phyloP scores from a whole-genome alignment of 1,140 invertebrate genomes.

The Achatina immaculata region DNA sequence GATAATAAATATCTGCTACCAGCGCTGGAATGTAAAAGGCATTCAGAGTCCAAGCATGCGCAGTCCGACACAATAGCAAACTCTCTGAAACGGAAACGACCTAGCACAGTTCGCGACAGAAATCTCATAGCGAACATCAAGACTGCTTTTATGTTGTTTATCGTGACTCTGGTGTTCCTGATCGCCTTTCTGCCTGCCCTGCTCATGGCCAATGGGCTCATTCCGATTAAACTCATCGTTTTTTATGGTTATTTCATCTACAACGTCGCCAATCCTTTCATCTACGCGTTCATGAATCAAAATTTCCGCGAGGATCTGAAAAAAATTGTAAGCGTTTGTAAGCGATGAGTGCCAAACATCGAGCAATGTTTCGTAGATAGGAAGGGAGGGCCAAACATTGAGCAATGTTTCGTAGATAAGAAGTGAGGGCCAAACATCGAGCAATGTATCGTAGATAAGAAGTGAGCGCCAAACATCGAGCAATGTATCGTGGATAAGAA shows the following conservation, averaged over 20 bases:
- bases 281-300: constrained; percentile 44
- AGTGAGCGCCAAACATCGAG: no score
- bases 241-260: constrained; percentile 61
- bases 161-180: constrained; percentile 58
- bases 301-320: constrained; percentile 53
- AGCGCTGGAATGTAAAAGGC: not conserved
- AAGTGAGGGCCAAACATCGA: no score
- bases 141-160: constrained; percentile 54
- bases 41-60: not conserved
- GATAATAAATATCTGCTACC: not conserved
- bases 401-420: no score
- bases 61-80: not conserved
- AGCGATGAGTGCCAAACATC: no score
- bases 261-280: constrained; percentile 59
- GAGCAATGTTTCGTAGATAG: no score
- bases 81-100: constrained; percentile 16
- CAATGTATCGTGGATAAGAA: no score
- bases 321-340: constrained; percentile 40
- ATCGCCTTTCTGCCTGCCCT: constrained; percentile 53
- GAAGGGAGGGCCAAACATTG: no score
- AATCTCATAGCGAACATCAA: constrained; percentile 51
- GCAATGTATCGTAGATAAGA: no score
- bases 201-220: constrained; percentile 49
- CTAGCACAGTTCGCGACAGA: constrained; percentile 35
- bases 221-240: constrained; percentile 45